phyloP scores from a whole-genome alignment of 2,113 vertebrate species.

The Pycnonotus jocosus region DNA sequence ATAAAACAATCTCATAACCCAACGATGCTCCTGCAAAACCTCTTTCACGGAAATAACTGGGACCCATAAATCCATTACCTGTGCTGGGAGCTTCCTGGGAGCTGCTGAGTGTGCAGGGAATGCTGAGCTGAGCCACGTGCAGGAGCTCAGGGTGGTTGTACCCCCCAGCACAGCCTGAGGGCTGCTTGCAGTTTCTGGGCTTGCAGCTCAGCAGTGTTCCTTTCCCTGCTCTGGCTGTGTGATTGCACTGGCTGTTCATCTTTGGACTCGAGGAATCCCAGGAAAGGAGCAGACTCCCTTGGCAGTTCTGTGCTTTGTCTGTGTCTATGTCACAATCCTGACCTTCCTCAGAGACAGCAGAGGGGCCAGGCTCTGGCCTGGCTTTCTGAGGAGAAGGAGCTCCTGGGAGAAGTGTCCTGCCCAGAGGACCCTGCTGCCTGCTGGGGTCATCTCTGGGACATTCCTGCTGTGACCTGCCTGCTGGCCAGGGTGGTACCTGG shows the following conservation, averaged over 20 bases:
- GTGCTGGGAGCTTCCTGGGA: not conserved
- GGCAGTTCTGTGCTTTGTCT: not conserved
- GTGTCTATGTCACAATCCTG: rapidly evolving
- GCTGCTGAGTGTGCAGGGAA: not conserved
- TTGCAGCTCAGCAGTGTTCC: not conserved
- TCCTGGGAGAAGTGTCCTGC: not conserved
- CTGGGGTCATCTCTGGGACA: not conserved
- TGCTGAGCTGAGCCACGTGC: not conserved
- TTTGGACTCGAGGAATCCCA: not conserved
- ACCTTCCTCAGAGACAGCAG: not conserved
- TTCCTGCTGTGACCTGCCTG: not conserved
- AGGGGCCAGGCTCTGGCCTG: not conserved
- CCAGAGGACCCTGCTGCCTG: not conserved
- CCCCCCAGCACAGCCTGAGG: not conserved
- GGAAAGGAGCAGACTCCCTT: not conserved
- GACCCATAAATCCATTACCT: not conserved
- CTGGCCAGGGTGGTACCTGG: rapidly evolving
- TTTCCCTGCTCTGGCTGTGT: not conserved
- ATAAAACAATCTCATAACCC: not conserved
- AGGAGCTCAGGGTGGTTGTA: not conserved
- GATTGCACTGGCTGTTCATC: not conserved
- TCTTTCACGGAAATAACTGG: rapidly evolving
- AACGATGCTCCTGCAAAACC: not conserved
- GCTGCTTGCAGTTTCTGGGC: rapidly evolving
- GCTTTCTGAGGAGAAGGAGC: not conserved